Percentiles rank a stretch among this genome's conserved stretches.
These are phyloP conservation scores for Pseudochromis fuscus DNA, from an alignment of 2,797 vertebrate species.

Conservation along the genomic window DNA sequence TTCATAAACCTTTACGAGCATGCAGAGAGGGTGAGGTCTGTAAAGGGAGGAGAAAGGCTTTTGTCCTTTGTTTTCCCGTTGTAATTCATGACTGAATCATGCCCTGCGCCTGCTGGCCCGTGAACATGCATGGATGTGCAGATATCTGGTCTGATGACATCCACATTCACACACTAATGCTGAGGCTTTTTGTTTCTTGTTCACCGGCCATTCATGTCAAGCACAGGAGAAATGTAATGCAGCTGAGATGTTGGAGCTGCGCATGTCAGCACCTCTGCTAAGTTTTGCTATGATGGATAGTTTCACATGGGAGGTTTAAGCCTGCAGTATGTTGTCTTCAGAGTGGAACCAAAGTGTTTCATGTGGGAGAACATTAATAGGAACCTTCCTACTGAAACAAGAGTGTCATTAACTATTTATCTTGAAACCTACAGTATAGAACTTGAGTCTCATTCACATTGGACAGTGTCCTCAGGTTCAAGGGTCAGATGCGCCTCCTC, in stretches of 20 bases:
- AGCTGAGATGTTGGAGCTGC: too few relatives aligned
- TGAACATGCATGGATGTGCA: constrained; percentile 7
- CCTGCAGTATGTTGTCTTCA: too few relatives aligned
- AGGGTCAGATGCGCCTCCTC: too few relatives aligned
- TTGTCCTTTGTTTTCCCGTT: neutral
- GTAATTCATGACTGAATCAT: constrained; percentile 2
- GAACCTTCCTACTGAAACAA: too few relatives aligned
- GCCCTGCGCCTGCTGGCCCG: neutral
- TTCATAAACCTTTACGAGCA: constrained; percentile 21
- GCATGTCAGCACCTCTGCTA: neutral
- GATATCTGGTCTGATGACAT: neutral
- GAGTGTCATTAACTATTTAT: too few relatives aligned
- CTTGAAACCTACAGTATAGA: too few relatives aligned
- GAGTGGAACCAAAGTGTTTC: too few relatives aligned
- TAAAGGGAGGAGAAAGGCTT: constrained; percentile 11
- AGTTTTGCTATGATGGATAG: too few relatives aligned
- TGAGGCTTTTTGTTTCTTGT: neutral
- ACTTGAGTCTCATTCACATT: too few relatives aligned
- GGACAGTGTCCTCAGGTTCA: too few relatives aligned
- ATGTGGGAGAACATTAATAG: too few relatives aligned
- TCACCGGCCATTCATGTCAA: neutral
- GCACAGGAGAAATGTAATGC: neutral
- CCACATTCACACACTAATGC: neutral
- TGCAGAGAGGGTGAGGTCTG: neutral
- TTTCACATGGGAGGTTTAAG: too few relatives aligned